Conservation (phyloP, 2,888 invertebrate genomes). For the Micoletzkya japonica region DNA sequence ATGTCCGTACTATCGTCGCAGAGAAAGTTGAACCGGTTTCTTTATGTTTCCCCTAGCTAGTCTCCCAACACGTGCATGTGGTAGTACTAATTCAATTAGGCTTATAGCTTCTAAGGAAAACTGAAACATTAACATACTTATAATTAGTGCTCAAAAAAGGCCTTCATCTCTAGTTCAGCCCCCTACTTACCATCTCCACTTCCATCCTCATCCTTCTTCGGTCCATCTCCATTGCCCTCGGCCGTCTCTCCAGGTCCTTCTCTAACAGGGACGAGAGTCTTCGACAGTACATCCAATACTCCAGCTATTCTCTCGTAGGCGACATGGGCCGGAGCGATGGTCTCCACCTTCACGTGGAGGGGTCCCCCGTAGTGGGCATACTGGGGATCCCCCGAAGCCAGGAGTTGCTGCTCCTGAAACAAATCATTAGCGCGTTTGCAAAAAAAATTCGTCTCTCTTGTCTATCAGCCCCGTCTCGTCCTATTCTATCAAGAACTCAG, state of each 20-base stretch:
- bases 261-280: constrained; percentile 54
- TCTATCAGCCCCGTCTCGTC: not conserved
- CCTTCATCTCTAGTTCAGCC: constrained; percentile 1
- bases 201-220: constrained; percentile 27
- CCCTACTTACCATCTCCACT: constrained; percentile 28
- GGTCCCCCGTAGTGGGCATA: constrained; percentile 63
- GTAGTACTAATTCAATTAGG: too few species aligned
- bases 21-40: too few species aligned
- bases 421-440: not conserved
- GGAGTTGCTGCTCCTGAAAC: constrained; percentile 53
- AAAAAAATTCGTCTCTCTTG: not conserved
- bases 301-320: constrained; percentile 61
- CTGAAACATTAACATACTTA: too few species aligned
- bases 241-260: not conserved
- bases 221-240: constrained; percentile 22
- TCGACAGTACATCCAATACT: constrained; percentile 54
- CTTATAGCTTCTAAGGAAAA: too few species aligned
- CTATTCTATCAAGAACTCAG: too few species aligned
- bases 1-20: too few species aligned
- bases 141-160: too few species aligned
- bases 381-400: constrained; percentile 61
- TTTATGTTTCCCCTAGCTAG: too few species aligned
- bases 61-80: too few species aligned
- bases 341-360: constrained; percentile 63
- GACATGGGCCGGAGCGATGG: constrained; percentile 58